phyloP scores from a whole-genome alignment of 2,113 vertebrate species.

The Vanacampus margaritifer region DNA sequence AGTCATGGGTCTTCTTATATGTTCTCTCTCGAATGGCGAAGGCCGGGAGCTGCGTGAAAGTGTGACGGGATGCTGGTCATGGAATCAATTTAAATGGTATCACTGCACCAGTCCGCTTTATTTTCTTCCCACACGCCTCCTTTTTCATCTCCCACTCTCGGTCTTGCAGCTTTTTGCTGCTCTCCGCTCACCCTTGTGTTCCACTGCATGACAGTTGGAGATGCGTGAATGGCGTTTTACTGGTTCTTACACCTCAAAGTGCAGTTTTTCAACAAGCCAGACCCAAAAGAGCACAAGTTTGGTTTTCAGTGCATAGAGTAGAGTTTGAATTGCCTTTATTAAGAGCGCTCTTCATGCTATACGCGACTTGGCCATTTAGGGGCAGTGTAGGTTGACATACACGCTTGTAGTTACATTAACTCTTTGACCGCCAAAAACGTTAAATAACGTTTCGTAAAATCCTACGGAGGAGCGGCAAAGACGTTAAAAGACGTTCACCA shows the following conservation, averaged over 20 bases:
- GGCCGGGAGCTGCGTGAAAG: slow-evolving; percentile 33
- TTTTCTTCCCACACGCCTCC: slow-evolving; percentile 38
- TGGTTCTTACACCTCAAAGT: slow-evolving; percentile 23
- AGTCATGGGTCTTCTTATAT: slow-evolving; percentile 21
- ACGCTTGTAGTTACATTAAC: no score
- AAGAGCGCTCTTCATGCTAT: no score
- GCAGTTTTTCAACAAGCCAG: background rate
- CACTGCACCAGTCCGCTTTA: slow-evolving; percentile 34
- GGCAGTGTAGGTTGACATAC: no score
- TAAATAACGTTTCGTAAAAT: no score
- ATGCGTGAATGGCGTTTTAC: slow-evolving; percentile 24
- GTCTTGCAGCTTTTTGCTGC: slow-evolving; percentile 18
- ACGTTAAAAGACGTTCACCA: no score
- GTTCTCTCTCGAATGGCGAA: slow-evolving; percentile 23
- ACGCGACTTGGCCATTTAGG: background rate
- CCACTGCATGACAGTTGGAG: background rate
- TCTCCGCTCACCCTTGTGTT: slow-evolving; percentile 13
- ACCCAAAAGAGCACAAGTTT: background rate
- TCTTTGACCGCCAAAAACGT: no score
- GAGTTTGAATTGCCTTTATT: no score
- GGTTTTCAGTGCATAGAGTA: no score
- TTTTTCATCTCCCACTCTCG: slow-evolving; percentile 25
- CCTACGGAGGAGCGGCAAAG: no score
- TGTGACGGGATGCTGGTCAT: slow-evolving; percentile 47
- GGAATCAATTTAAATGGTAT: slow-evolving; percentile 60